Percentiles rank a stretch among this genome's conserved stretches.
Conservation (phyloP, 2,797 vertebrate species). For the Acrocephalus scirpaceus region DNA sequence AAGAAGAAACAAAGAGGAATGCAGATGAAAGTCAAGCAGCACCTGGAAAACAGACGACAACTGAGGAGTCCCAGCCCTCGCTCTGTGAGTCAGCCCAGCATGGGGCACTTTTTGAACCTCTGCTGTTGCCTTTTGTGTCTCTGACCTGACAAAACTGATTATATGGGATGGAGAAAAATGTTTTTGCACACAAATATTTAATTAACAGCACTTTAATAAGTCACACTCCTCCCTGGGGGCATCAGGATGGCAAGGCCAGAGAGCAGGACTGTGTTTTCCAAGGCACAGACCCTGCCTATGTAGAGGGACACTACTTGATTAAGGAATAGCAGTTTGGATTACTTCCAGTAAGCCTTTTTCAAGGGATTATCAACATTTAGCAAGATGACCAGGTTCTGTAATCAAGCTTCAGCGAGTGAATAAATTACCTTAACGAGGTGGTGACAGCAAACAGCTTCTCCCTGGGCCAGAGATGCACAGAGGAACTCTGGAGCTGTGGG, state of each 20-base stretch:
- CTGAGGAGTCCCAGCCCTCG: fast-evolving
- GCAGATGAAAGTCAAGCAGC: not conserved
- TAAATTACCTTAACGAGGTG: not conserved
- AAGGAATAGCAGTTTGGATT: conserved; percentile 52
- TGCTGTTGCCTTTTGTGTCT: not conserved
- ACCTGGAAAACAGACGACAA: not conserved
- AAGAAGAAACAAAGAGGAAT: not conserved
- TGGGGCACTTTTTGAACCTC: not conserved
- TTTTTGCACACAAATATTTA: not conserved
- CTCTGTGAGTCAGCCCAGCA: not conserved
- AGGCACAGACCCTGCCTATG: not conserved
- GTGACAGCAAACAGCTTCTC: conserved; percentile 12
- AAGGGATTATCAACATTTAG: conserved; percentile 58
- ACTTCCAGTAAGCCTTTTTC: conserved; percentile 55
- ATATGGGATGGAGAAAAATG: not conserved
- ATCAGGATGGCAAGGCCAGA: not conserved
- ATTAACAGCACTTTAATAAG: not conserved
- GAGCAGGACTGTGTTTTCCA: not conserved
- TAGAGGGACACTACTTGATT: not conserved
- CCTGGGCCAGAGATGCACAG: not conserved
- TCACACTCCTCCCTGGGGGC: not conserved
- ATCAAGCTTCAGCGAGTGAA: not conserved
- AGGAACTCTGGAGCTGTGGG: not conserved
- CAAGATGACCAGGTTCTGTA: conserved; percentile 33
- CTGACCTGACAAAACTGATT: not conserved